Evolutionary conservation across 2,888 invertebrate genomes (phyloP).

Genomic region (Ennomos quercinarius): DNA sequence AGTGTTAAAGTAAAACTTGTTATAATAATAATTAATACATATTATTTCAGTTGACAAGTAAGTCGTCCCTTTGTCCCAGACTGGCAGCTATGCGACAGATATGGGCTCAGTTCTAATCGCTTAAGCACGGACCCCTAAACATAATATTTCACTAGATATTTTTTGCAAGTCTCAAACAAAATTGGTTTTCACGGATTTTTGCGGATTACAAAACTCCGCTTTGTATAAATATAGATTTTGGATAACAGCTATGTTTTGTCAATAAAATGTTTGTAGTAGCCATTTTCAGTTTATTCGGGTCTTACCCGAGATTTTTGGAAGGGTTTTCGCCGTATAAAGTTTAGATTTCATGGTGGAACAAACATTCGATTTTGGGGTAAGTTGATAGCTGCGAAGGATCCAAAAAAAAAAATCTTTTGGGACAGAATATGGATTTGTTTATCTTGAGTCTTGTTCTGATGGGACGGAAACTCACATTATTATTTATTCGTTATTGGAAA

Average conservation of each 20-base stretch:
- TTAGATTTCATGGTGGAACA: constrained; percentile 16
- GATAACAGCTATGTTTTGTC: constrained; percentile 8
- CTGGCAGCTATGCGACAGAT: too few relatives aligned
- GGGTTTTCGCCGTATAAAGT: constrained; percentile 12
- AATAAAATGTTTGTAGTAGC: constrained; percentile 22
- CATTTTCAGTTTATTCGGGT: constrained; percentile 17
- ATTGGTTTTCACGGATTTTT: constrained; percentile 22
- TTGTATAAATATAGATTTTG: constrained; percentile 15
- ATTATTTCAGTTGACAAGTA: too few relatives aligned
- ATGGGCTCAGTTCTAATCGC: too few relatives aligned
- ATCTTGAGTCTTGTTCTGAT: too few relatives aligned
- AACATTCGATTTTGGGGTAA: constrained; percentile 4
- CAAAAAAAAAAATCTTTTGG: too few relatives aligned
- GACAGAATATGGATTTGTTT: too few relatives aligned
- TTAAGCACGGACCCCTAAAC: constrained; percentile 6
- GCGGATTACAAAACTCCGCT: constrained; percentile 16
- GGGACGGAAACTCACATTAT: too few relatives aligned
- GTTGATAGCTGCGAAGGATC: not conserved
- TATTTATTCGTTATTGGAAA: too few relatives aligned
- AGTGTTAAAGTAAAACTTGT: too few relatives aligned
- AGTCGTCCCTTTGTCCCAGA: too few relatives aligned
- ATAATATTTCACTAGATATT: constrained; percentile 11
- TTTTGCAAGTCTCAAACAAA: constrained; percentile 22
- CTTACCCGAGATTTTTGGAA: constrained; percentile 10
- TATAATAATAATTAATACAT: too few relatives aligned